Base-by-base conservation (phyloP, 2,888 invertebrate species). In the Dicycla oo region DNA sequence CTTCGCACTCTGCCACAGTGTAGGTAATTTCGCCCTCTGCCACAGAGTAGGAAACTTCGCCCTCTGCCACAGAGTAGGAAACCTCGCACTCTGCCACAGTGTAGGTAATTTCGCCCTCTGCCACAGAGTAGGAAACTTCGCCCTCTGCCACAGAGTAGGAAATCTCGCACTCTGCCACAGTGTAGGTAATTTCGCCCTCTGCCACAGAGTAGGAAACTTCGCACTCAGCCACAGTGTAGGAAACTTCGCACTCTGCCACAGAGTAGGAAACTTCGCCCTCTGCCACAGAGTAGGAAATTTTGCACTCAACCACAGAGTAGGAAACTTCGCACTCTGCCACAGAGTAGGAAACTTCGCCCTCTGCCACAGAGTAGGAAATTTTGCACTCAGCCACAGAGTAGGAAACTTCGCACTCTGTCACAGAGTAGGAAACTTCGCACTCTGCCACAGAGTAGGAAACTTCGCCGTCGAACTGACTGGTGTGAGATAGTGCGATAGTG, bases 191-290 rank as follows among this genome's bases (percentile, higher is more conserved):
- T 73, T 51, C 13, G 13, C 43, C 23, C 45, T 23, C n/a, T 34
- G 26, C 64, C 64, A 74, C 63, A 68, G 76, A 69, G 49, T 63
- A 66, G 66, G 56, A 58, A 80, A 80, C 80, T 80, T 62, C n/a
- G 49, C 53, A n/a, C n/a, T n/a, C n/a, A n/a, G n/a, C n/a, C n/a
- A n/a, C n/a, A n/a, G n/a, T n/a, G n/a, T n/a, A n/a, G n/a, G n/a
- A n/a, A n/a, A n/a, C 57, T 73, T 51, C 13, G 13, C 43, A 30
- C 45, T 23, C n/a, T 34, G 26, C 64, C 64, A 74, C 63, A 68
- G 76, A 69, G 49, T 63, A 66, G 66, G 56, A 58, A 80, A 80
- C 80, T 80, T 62, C n/a, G 49, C 53, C 76, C 26, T 51, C 58
- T n/a, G n/a, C n/a, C n/a, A n/a, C n/a, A n/a, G n/a, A n/a, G n/a